Evolutionary conservation across 2,888 invertebrate genomes (phyloP).

Genomic region (Chloroclystis v-ata): DNA sequence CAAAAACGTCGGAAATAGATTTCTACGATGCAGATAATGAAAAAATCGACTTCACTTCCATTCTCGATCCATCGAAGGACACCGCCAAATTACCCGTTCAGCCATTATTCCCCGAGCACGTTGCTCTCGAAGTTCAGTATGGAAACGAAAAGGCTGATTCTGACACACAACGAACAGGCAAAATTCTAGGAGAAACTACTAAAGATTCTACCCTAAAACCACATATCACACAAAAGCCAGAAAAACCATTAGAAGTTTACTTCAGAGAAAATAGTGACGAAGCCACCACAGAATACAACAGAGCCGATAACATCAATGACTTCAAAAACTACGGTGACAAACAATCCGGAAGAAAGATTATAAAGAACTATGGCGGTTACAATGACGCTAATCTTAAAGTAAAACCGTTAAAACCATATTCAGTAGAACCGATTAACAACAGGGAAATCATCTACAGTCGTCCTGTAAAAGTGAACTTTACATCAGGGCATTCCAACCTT

Average conservation of each 20-base stretch:
- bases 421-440: slow-evolving; percentile 27
- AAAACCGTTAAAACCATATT: slow-evolving; percentile 27
- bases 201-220: slow-evolving; percentile 64
- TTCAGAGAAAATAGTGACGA: slow-evolving; percentile 52
- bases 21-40: slow-evolving; percentile 60
- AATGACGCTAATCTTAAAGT: slow-evolving; percentile 32
- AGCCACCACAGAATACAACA: slow-evolving; percentile 44
- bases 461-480: slow-evolving; percentile 57
- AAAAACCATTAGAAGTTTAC: slow-evolving; percentile 63
- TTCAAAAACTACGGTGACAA: slow-evolving; percentile 48
- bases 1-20: slow-evolving; percentile 68
- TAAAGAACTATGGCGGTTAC: slow-evolving; percentile 34
- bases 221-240: slow-evolving; percentile 69
- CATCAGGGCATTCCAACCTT: slow-evolving; percentile 80
- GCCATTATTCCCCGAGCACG: slow-evolving; percentile 65
- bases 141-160: slow-evolving; percentile 69
- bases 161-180: slow-evolving; percentile 55
- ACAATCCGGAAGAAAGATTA: slow-evolving; percentile 35
- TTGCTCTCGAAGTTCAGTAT: slow-evolving; percentile 73
- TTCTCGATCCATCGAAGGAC: slow-evolving; percentile 42
- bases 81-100: slow-evolving; percentile 50
- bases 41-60: slow-evolving; percentile 43
- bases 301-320: slow-evolving; percentile 55
- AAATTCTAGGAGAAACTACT: slow-evolving; percentile 42
- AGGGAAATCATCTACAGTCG: not conserved